A percentile compares a stretch with the other conserved stretches of the same genome.
Evolutionary conservation across 2,113 vertebrate genomes (phyloP).

Genomic region (Marmota flaviventris): DNA sequence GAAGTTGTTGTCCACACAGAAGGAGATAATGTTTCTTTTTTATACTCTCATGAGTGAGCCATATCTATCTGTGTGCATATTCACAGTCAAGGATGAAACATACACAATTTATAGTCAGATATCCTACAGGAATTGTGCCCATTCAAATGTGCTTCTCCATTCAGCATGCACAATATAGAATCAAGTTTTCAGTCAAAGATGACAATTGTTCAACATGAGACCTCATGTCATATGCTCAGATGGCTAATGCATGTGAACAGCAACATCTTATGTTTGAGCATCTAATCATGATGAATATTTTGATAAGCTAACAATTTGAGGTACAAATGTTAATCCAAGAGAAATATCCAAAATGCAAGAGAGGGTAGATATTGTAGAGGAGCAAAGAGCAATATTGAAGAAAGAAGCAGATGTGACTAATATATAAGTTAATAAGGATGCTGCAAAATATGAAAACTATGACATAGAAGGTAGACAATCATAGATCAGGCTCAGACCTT

Average conservation of each 20-base stretch:
- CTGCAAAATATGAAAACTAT: not conserved
- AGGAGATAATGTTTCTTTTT: not conserved
- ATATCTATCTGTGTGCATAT: not conserved
- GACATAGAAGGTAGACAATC: not conserved
- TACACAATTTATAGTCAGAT: not conserved
- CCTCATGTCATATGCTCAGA: not conserved
- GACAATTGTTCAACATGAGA: not conserved
- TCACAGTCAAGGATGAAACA: not conserved
- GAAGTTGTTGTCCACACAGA: not conserved
- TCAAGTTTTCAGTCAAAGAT: conserved; percentile 8
- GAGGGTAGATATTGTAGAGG: not conserved
- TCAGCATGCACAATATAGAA: conserved; percentile 14
- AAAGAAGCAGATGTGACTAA: not conserved
- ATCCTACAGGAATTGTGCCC: not conserved
- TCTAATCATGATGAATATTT: not conserved
- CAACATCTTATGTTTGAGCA: not conserved
- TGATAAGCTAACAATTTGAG: not conserved
- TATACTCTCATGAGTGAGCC: not conserved
- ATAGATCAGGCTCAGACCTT: not conserved
- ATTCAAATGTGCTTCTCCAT: not conserved
- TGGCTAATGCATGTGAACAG: not conserved
- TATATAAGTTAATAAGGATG: not conserved
- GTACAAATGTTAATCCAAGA: not conserved
- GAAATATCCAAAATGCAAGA: not conserved
- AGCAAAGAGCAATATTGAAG: not conserved